phyloP scores from a whole-genome alignment of 2,797 vertebrate species.

The Sylvia borin region DNA sequence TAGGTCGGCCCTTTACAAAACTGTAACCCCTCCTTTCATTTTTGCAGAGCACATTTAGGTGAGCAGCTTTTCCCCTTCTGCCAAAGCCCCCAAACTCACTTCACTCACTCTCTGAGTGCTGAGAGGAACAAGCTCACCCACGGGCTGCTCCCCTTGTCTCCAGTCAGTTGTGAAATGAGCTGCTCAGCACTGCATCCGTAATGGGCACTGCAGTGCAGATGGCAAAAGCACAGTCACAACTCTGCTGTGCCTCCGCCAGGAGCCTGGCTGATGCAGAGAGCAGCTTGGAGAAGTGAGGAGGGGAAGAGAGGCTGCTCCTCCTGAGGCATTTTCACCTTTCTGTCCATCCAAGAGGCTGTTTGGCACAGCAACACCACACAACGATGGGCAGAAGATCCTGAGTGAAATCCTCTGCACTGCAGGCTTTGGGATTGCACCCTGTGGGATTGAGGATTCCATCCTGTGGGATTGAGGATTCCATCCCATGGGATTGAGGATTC shows the following conservation, averaged over 20 bases:
- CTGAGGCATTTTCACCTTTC: background rate
- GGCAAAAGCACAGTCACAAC: conserved; percentile 28
- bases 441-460: background rate
- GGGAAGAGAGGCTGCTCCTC: background rate
- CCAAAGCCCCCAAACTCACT: background rate
- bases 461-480: background rate
- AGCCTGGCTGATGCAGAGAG: background rate
- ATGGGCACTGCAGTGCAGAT: conserved; percentile 70
- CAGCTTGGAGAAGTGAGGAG: background rate
- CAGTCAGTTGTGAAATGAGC: conserved; percentile 63
- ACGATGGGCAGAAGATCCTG: background rate
- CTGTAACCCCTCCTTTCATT: background rate
- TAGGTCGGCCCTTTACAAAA: background rate
- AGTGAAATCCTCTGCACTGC: background rate
- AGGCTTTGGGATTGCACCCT: background rate
- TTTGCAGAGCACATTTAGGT: background rate
- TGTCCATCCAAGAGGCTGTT: background rate
- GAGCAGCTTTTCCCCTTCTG: background rate
- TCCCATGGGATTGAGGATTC: fast-evolving
- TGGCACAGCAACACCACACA: background rate
- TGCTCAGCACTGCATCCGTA: conserved; percentile 62
- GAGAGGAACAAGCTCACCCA: background rate
- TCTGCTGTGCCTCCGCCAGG: background rate
- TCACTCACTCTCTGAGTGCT: background rate
- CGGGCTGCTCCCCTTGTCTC: conserved; percentile 1